Evolutionary conservation across 2,797 vertebrate genomes (phyloP), one percentile per base, ranked within the genome.

Genomic region (Lophotriccus pileatus): DNA sequence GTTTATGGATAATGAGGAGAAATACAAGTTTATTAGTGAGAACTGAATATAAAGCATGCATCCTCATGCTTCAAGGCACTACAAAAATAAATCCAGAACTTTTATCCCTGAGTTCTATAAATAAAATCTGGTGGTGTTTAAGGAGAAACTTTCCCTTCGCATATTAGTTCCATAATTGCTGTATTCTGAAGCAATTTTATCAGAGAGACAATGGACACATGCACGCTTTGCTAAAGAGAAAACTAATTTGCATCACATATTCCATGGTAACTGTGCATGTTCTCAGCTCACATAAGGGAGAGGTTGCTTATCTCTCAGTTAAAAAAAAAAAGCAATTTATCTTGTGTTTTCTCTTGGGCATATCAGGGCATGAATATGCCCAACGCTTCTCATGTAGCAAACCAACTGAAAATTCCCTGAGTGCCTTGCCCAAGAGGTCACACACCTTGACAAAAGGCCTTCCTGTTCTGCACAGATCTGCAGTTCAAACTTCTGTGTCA

Each of bases 1-100:
- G 50, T 34, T 43, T 59, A 59, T 3, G 10, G 36, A 44, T 75
- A 75, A 86, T 62, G 20, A 84, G 41, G 14, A 83, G 41, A 88
- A 91, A 80, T 23, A 78, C 30, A 90, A 72, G 17, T 73, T 87
- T 81, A 84, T 88, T 81, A 81, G 39, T 36, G 41, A 89, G 39
- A 93, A 66, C 15, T 23, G 46, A 75, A 89, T 34, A 72, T 59
- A 93, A 91, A 39, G 2, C 19, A 69, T 34, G 37, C 17, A 83
- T 20, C 36, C 34, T 87, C 44, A 39, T 39, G 46, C 10, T 70
- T 77, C 56, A 85, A 67, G 52, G 44, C 21, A 91, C 74, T 63
- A 44, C 41, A 46, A 69, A 92, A 90, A 46, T 39, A 70, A 82
- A 74, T 39, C 24, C 47, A 76, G 49, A 82, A 79, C 12, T 10